phyloP scores from a whole-genome alignment of 2,113 vertebrate species.

The Australoheros scitulus region DNA sequence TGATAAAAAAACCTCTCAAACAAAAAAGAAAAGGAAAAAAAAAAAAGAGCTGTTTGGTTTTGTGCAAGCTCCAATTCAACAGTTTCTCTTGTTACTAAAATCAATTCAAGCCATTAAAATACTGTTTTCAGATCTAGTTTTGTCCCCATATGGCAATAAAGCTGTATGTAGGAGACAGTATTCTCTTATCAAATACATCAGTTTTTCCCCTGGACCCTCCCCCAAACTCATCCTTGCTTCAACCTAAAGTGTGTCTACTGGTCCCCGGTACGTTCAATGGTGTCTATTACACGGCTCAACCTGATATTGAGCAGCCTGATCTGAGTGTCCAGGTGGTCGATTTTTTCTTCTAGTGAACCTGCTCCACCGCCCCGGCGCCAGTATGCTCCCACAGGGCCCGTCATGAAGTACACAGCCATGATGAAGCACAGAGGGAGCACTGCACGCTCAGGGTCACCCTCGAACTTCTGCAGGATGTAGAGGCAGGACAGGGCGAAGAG shows the following conservation, averaged over 20 bases:
- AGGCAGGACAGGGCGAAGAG: constrained; percentile 93
- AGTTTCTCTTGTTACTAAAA: constrained; percentile 38
- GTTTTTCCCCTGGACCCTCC: background rate
- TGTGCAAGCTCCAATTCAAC: constrained; percentile 11
- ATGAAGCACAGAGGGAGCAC: constrained; percentile 92
- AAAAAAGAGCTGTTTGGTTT: constrained; percentile 21
- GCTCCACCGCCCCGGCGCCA: constrained; percentile 84
- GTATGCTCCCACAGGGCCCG: constrained; percentile 90
- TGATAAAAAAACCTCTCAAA: constrained; percentile 12
- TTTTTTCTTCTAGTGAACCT: constrained; percentile 92
- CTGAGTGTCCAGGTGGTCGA: constrained; percentile 94
- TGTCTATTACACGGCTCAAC: constrained; percentile 91
- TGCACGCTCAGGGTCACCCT: constrained; percentile 90
- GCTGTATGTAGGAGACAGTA: constrained; percentile 32
- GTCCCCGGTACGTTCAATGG: constrained; percentile 85
- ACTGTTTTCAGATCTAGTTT: constrained; percentile 29
- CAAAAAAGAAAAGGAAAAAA: background rate
- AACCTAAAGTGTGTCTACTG: constrained; percentile 76
- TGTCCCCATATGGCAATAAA: constrained; percentile 21
- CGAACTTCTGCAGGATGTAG: constrained; percentile 96
- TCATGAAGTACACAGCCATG: constrained; percentile 96
- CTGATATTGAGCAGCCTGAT: constrained; percentile 94
- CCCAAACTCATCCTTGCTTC: background rate
- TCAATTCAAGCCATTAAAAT: constrained; percentile 52
- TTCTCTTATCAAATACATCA: constrained; percentile 37